Evolutionary conservation across 1,140 invertebrate genomes (phyloP).

Genomic region (Calosoma granatense): DNA sequence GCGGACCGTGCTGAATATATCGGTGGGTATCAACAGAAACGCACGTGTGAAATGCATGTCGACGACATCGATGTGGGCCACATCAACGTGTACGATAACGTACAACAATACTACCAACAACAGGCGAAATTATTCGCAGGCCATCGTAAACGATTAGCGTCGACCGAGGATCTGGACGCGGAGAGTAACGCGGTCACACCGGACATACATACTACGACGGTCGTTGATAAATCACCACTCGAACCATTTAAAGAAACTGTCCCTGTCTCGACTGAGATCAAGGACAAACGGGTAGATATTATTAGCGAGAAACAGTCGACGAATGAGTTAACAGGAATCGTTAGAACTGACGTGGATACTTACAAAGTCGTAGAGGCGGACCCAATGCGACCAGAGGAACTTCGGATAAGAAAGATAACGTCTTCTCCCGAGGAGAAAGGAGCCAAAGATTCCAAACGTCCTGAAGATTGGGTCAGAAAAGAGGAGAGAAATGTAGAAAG

Average conservation of each 20-base stretch:
- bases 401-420: conserved; percentile 21
- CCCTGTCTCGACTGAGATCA: too few relatives aligned
- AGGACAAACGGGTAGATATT: not conserved
- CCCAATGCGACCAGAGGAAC: conserved; percentile 22
- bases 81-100: conserved; percentile 28
- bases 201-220: conserved; percentile 15
- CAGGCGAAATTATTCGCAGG: conserved; percentile 26
- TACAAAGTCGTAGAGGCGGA: conserved; percentile 26
- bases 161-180: conserved; percentile 31
- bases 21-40: conserved; percentile 16
- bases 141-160: conserved; percentile 30
- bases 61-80: conserved; percentile 24
- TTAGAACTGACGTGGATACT: conserved; percentile 23
- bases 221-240: not conserved
- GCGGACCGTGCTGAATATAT: conserved; percentile 9
- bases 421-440: conserved; percentile 38
- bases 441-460: conserved; percentile 35
- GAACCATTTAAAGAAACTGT: too few relatives aligned
- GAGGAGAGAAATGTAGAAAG: conserved; percentile 33
- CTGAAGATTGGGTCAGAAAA: conserved; percentile 35
- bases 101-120: conserved; percentile 29
- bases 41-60: conserved; percentile 12
- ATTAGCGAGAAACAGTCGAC: not conserved
- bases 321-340: conserved; percentile 21
- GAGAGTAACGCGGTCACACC: conserved; percentile 23